Percentiles rank a stretch among this genome's conserved stretches.
phyloP scores from a whole-genome alignment of 2,113 vertebrate genomes.

The Carassius carassius region DNA sequence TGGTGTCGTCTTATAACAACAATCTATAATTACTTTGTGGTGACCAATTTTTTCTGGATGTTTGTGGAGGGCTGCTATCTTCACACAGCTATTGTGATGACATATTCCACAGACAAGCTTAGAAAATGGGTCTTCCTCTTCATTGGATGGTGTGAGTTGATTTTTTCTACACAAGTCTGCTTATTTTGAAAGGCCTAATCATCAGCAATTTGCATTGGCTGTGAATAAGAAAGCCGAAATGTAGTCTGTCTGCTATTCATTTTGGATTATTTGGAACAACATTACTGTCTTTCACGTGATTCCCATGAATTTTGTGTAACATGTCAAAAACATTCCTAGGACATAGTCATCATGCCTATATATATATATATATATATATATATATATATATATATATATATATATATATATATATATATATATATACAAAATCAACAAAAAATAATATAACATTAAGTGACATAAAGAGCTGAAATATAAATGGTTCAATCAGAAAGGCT shows the following conservation, averaged over 20 bases:
- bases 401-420: too few species aligned
- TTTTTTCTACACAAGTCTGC: not conserved
- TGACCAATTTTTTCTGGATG: constrained; percentile 99
- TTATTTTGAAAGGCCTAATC: not conserved
- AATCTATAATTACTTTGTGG: constrained; percentile 97
- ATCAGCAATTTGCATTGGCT: not conserved
- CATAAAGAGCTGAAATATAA: too few species aligned
- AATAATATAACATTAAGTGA: too few species aligned
- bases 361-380: too few species aligned
- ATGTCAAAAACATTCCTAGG: too few species aligned
- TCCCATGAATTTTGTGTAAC: too few species aligned
- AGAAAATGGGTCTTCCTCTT: constrained; percentile 96
- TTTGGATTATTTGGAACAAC: not conserved
- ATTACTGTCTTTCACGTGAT: not conserved
- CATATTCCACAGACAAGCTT: constrained; percentile 95
- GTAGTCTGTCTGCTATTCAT: not conserved
- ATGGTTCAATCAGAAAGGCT: too few species aligned
- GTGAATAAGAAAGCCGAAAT: not conserved
- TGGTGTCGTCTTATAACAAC: constrained; percentile 96
- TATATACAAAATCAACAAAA: too few species aligned
- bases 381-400: too few species aligned
- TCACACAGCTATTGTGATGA: constrained; percentile 96
- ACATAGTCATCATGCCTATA: too few species aligned
- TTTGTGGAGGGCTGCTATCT: constrained; percentile 98
- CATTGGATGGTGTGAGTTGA: constrained; percentile 96